Evolutionary conservation across 35 echinoderm and acorn worm genomes (phyloP).

Genomic region (Apostichopus californicus): DNA sequence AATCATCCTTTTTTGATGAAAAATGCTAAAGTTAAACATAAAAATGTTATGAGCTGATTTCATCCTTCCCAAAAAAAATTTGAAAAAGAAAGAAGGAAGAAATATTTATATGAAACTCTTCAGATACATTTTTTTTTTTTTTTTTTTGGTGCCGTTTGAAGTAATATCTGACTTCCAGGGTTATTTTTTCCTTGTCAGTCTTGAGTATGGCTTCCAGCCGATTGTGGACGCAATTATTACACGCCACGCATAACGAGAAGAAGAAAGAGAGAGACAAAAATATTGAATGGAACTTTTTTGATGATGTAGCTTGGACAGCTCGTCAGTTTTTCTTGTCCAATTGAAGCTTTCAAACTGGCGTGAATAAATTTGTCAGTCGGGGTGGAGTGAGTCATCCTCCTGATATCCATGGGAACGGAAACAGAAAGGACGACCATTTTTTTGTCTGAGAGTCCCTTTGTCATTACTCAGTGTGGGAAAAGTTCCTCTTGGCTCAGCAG

Average conservation of each 20-base stretch:
- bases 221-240: not conserved
- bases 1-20: too few relatives aligned
- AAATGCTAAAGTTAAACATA: too few relatives aligned
- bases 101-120: too few relatives aligned
- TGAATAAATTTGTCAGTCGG: constrained; percentile 42
- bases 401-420: constrained; percentile 25
- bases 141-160: too few relatives aligned
- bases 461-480: constrained; percentile 14
- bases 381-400: constrained; percentile 9
- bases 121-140: too few relatives aligned
- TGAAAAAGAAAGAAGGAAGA: too few relatives aligned
- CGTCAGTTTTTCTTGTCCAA: not conserved
- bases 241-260: not conserved
- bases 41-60: too few relatives aligned
- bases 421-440: not conserved
- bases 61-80: too few relatives aligned
- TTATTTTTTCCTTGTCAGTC: too few relatives aligned
- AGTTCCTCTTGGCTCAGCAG: not conserved
- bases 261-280: not conserved
- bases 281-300: too few relatives aligned
- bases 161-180: too few relatives aligned
- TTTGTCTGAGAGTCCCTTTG: constrained; percentile 3
- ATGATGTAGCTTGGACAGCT: not conserved
- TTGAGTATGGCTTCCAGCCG: too few relatives aligned
- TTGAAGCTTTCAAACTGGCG: constrained; percentile 4